Conservation (phyloP, 1,140 invertebrate genomes). For the Philopotamus ludificatus region DNA sequence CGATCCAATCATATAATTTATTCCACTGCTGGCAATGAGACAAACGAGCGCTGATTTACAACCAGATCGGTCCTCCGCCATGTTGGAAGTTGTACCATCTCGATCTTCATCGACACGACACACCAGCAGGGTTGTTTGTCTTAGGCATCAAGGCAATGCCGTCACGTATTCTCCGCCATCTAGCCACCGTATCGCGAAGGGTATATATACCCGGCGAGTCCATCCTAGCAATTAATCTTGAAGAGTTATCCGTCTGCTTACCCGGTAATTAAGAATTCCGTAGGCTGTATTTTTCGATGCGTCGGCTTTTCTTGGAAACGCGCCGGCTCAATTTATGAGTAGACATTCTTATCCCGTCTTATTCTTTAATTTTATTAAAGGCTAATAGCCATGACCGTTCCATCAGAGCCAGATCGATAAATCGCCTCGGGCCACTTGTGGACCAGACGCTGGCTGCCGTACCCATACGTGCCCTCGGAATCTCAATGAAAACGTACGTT, state of each 20-base stretch:
- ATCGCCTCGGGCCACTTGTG: conserved; percentile 6
- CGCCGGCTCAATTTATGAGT: conserved; percentile 13
- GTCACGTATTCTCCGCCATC: conserved; percentile 27
- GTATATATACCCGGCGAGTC: conserved; percentile 3
- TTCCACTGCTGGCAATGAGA: no score
- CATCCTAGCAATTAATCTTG: conserved; percentile 33
- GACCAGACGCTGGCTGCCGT: not conserved
- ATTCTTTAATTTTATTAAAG: conserved; percentile 23
- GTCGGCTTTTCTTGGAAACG: conserved; percentile 22
- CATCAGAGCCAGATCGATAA: conserved; percentile 5
- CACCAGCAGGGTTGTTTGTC: not conserved
- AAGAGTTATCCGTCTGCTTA: conserved; percentile 12
- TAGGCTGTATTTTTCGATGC: conserved; percentile 13
- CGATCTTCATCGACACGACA: not conserved
- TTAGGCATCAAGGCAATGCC: conserved; percentile 25
- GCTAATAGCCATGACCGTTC: conserved; percentile 12
- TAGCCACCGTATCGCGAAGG: not conserved
- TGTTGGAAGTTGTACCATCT: no score
- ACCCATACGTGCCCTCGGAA: not conserved
- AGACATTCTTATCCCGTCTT: conserved; percentile 10
- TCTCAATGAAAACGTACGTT: not conserved
- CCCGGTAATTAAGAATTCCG: conserved; percentile 34
- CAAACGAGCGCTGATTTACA: no score
- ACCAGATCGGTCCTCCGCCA: no score
- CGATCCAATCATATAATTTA: no score